Base-by-base conservation (phyloP, 2,797 vertebrate genomes). In the Poecilia velifera region DNA sequence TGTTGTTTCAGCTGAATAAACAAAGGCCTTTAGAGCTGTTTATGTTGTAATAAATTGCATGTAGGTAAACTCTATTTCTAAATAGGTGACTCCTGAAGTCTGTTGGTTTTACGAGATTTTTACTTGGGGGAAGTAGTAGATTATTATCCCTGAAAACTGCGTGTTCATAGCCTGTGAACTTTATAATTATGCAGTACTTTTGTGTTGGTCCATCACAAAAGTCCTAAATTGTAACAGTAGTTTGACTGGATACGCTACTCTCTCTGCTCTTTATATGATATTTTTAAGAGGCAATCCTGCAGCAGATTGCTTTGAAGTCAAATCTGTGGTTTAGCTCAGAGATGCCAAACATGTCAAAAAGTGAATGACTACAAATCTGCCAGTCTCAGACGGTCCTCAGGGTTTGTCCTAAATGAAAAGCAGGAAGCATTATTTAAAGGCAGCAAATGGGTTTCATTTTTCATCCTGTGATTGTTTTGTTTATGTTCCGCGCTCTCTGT, bases 261-360 rank as follows among this genome's bases (percentile, higher is more conserved):
- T 75, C 72, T 80, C n/a, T 87, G 80, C 62, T 72, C 79, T 82
- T 76, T 59, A 59, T 77, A 64, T 80, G 25, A 75, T 43, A 49
- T 9, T 0, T 74, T 59, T 89, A 75, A 76, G 81, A 89, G 82
- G 70, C 72, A 74, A 10, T 85, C 84, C 72, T 83, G 77, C 72
- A 8, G 80, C 62, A 74, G 73, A 84, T 72, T 72, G 55, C 76
- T 74, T 66, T 51, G 84, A 84, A 91, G 84, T 28, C 43, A 53
- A 57, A 36, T 57, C 74, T 80, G 80, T 87, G 74, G 55, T 84
- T 79, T 71, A 76, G 83, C 46, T 51, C 20, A 31, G 28, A 25
- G 85, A 85, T 84, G 78, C 86, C 82, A 91, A 92, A 91, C 81
- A 82, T 87, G 90, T 91, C 85, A 83, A 81, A 81, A 88, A 84